Evolutionary conservation across 2,113 vertebrate genomes (phyloP), one percentile per base, ranked within the genome.

Genomic region (Caloenas nicobarica): DNA sequence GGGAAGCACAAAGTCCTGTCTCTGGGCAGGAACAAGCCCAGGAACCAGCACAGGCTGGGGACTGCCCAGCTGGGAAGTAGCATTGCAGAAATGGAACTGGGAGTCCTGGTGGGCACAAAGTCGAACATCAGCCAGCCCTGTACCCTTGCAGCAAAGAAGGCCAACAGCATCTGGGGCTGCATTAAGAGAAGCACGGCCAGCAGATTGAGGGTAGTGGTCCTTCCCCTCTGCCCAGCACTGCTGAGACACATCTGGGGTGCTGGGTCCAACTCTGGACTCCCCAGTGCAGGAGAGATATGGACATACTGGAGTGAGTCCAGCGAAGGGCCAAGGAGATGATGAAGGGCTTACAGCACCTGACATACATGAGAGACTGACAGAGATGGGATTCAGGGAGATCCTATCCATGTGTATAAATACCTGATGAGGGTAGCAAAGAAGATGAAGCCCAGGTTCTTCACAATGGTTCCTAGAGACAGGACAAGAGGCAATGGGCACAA

Each of bases 231-330:
- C 5, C 76, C 50, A 33, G 31, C 34, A n/a, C 12, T 64, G 26
- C 4, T 51, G 50, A 77, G 40, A 65, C 24, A 40, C 34, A 36
- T 6, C 2, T 2, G 0, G 6, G 40, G 31, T 14, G 2, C 8
- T 71, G 53, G 18, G 38, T 48, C 40, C 50, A 66, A 0, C 40
- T 28, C 40, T n/a, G 46, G 48, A 42, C 15, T 94, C 7, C 16
- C 8, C 11, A 21, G 25, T n/a, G 11, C 31, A 25, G 44, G 9
- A 50, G 19, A 81, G 31, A 54, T 11, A 10, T 7, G n/a, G 31
- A 65, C 19, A 58, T 28, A 25, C 7, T 33, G 64, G 4, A 56
- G 3, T 3, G 21, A 83, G 62, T 16, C 60, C 57, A 54, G 56
- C 28, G 58, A 58, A 48, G 17, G 50, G 10, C 12, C 25, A 13